Percentiles rank a stretch among this genome's conserved stretches.
These are phyloP conservation scores for Labeo catla DNA, from an alignment of 2,113 vertebrate species.

Conservation along the genomic window DNA sequence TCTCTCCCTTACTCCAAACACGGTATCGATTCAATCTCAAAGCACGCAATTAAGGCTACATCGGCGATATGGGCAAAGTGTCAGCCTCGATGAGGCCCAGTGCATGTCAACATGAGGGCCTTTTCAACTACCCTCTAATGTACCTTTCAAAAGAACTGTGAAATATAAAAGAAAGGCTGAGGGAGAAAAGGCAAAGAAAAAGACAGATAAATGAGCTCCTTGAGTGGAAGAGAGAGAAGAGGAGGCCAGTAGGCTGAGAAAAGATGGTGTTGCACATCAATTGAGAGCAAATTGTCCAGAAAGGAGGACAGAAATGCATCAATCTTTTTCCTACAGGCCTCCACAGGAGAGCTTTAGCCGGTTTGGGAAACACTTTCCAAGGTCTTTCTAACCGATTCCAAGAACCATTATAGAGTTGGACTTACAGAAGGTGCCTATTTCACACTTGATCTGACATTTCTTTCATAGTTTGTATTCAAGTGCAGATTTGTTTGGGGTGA, in stretches of 20 bases:
- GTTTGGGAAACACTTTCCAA: constrained; percentile 37
- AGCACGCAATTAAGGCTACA: constrained; percentile 47
- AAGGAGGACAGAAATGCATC: constrained; percentile 47
- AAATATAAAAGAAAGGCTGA: constrained; percentile 36
- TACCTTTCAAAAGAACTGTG: constrained; percentile 46
- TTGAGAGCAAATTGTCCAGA: constrained; percentile 69
- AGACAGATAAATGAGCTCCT: constrained; percentile 46
- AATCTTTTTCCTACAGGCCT: constrained; percentile 23
- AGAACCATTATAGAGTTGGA: background rate
- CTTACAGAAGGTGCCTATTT: constrained; percentile 24
- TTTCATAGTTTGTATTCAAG: constrained; percentile 22
- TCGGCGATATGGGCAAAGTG: constrained; percentile 17
- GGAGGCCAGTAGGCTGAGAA: constrained; percentile 44
- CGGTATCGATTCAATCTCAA: constrained; percentile 43
- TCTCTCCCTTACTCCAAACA: constrained; percentile 34
- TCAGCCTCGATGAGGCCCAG: constrained; percentile 39
- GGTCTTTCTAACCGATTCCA: constrained; percentile 30
- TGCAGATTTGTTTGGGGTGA: constrained; percentile 2
- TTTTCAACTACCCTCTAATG: constrained; percentile 40
- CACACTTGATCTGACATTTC: constrained; percentile 39
- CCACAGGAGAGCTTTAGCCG: constrained; percentile 17
- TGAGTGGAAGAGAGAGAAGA: constrained; percentile 47
- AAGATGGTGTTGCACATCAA: constrained; percentile 52
- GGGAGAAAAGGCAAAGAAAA: constrained; percentile 28
- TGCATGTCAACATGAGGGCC: constrained; percentile 37